Percentiles rank a stretch among this genome's conserved stretches.
These are phyloP conservation scores for Lepilemur septentrionalis DNA, from an alignment of 2,797 vertebrate species.

Conservation along the genomic window DNA sequence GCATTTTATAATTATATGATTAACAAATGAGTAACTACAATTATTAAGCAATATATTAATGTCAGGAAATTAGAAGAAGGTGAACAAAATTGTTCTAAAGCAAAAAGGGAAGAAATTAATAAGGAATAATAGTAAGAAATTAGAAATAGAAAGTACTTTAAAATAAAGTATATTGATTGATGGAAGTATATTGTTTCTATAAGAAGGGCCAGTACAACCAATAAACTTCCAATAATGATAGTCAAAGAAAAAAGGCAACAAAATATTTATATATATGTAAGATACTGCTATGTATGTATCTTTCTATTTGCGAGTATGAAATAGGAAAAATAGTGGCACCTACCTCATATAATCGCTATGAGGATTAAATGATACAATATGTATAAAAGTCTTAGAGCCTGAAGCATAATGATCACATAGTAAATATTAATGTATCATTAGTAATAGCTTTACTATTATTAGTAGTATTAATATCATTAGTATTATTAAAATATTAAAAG, in stretches of 20 bases:
- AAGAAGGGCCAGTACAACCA: neutral
- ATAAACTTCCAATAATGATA: neutral
- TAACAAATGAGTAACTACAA: neutral
- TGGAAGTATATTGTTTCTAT: neutral
- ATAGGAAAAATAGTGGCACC: neutral
- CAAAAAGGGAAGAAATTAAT: neutral
- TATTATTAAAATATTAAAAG: neutral
- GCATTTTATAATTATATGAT: neutral
- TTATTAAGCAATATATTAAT: neutral
- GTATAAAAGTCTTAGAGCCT: neutral
- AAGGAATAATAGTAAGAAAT: neutral
- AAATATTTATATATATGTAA: neutral
- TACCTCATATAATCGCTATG: neutral
- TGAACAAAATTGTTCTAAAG: neutral
- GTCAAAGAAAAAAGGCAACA: neutral
- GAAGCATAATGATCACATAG: neutral
- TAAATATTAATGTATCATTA: neutral
- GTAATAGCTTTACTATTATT: neutral
- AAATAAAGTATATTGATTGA: neutral
- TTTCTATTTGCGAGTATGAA: neutral
- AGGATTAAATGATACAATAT: neutral
- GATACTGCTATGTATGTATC: neutral
- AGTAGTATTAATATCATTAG: neutral
- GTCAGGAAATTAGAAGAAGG: neutral
- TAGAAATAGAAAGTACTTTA: neutral